Evolutionary conservation across 2,113 vertebrate species (phyloP), one percentile per base, ranked within the genome.

Genomic region (Callospermophilus lateralis): DNA sequence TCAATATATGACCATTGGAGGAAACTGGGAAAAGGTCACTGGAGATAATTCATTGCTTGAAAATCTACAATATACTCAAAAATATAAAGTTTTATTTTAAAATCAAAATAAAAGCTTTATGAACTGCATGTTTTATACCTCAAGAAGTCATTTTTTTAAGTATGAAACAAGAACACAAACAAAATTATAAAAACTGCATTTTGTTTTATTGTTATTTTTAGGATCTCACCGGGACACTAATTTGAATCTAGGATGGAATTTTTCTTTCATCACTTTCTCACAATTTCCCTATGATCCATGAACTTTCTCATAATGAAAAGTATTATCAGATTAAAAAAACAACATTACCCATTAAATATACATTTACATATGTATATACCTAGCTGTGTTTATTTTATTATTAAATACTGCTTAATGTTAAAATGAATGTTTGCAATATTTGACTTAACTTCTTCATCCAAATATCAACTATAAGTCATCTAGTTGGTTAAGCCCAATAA

Each of bases 71-170:
- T 32, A 58, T 79, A 61, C 8, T 80, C 72, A 84, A 78, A 58
- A 88, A 84, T 72, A 55, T 61, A 53, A 91, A 91, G 1, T 55
- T 84, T 53, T 34, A 72, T 58, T 85, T 79, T 42, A 77, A 97
- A 55, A 51, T 53, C 67, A 92, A 55, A 45, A 3, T 55, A 6
- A 68, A 73, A 74, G 5, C 1, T 61, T 79, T 90, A 45, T 63
- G 12, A 80, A 87, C n/a, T 79, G 3, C 61, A 45, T 68, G 53
- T 77, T 72, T 83, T 70, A 67, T 65, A 48, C 20, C 79, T 76
- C 58, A 24, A 32, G 53, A 79, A 88, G 24, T 17, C 73, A 65
- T n/a, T 74, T 90, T 83, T 13, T 53, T 65, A 91, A 28, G 28
- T 84, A 58, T 85, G 42, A 84, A 68, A 77, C n/a, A 55, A 45